A percentile compares a stretch with the other conserved stretches of the same genome.
phyloP scores from a whole-genome alignment of 2,113 vertebrate genomes.

The Eidolon helvum region DNA sequence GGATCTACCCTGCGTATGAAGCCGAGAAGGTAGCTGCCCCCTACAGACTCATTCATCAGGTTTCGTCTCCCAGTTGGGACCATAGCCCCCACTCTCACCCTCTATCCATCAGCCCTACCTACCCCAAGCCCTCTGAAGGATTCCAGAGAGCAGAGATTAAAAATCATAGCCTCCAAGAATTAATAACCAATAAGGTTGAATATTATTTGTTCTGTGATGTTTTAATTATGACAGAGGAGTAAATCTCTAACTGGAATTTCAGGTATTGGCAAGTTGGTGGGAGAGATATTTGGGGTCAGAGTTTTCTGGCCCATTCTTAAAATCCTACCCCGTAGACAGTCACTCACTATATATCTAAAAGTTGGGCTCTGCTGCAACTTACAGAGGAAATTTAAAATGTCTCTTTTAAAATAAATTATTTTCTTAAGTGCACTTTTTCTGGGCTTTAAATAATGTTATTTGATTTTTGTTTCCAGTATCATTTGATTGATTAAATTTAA shows the following conservation, averaged over 20 bases:
- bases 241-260: neutral
- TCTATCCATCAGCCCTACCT: no score
- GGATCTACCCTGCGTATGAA: neutral
- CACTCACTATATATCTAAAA: neutral
- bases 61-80: neutral
- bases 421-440: neutral
- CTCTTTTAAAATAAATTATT: neutral
- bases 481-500: neutral
- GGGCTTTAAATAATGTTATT: neutral
- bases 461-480: neutral
- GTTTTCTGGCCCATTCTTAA: neutral
- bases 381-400: neutral
- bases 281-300: neutral
- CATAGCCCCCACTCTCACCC: fast-evolving
- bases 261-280: neutral
- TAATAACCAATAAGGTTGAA: neutral
- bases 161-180: neutral
- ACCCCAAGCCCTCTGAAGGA: neutral
- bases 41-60: neutral
- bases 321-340: neutral
- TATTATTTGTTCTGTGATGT: neutral
- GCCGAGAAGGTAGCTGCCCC: neutral
- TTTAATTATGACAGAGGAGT: neutral
- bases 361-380: neutral
- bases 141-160: neutral